These are phyloP conservation scores for Prenolepis imparis DNA, from an alignment of 2,888 invertebrate species.

Conservation along the genomic window DNA sequence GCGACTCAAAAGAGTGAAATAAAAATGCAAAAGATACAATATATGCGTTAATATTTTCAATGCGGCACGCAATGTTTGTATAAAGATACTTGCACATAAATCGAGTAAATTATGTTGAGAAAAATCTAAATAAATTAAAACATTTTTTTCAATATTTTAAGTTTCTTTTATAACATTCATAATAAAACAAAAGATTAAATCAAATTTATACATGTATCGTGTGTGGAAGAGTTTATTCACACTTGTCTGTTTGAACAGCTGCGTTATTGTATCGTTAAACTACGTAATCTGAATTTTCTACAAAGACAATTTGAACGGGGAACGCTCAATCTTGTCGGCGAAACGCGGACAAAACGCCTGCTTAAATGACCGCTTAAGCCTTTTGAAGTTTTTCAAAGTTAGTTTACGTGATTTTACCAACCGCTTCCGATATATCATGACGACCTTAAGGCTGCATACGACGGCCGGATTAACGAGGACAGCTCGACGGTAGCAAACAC, in stretches of 20 bases:
- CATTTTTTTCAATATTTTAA: neutral
- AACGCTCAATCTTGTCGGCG: slow-evolving; percentile 1
- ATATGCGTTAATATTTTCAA: neutral
- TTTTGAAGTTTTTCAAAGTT: slow-evolving; percentile 33
- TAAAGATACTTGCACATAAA: neutral
- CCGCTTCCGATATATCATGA: slow-evolving; percentile 44
- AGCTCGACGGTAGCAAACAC: slow-evolving; percentile 33
- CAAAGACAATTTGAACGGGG: neutral
- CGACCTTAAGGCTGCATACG: slow-evolving; percentile 42
- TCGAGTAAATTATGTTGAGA: neutral
- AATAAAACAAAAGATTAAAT: neutral
- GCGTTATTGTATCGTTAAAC: neutral
- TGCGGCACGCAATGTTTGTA: neutral
- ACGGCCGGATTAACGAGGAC: slow-evolving; percentile 47
- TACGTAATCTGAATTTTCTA: neutral
- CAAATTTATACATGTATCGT: neutral
- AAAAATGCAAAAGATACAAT: neutral
- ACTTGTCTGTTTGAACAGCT: neutral
- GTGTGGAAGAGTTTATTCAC: neutral
- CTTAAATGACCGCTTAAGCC: slow-evolving; percentile 18
- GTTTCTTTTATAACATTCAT: neutral
- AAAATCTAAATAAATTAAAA: neutral
- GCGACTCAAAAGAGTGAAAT: neutral
- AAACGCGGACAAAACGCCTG: neutral
- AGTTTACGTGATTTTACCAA: slow-evolving; percentile 30